A percentile compares a stretch with the other conserved stretches of the same genome.
These are phyloP conservation scores for Ichneumoninae sp. DNA, from an alignment of 2,888 invertebrate species.

Conservation along the genomic window DNA sequence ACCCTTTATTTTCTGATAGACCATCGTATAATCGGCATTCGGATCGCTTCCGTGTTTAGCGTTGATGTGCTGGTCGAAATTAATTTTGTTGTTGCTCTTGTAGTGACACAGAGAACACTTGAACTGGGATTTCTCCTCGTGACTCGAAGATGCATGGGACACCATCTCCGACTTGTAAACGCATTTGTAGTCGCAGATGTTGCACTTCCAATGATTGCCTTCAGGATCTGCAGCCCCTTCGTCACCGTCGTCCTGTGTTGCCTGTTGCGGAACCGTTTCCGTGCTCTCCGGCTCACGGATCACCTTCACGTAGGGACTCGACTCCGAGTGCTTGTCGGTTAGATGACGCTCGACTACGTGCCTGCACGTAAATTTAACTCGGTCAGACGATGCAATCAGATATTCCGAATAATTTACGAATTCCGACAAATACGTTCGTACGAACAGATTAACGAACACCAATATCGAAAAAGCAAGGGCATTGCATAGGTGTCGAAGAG, in stretches of 20 bases:
- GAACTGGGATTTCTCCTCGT: slow-evolving; percentile 89
- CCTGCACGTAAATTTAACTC: slow-evolving; percentile 72
- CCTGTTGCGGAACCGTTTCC: slow-evolving; percentile 72
- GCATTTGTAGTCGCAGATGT: slow-evolving; percentile 88
- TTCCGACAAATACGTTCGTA: background rate
- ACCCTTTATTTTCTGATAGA: slow-evolving; percentile 85
- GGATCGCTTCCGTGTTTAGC: slow-evolving; percentile 86
- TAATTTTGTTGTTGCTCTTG: slow-evolving; percentile 85
- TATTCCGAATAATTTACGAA: background rate
- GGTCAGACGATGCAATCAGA: background rate
- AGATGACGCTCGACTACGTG: slow-evolving; percentile 89
- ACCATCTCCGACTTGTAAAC: slow-evolving; percentile 87
- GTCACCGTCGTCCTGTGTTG: slow-evolving; percentile 76
- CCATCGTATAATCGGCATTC: slow-evolving; percentile 77
- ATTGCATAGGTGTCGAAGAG: slow-evolving; percentile 60
- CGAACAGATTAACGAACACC: background rate
- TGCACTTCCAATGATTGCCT: slow-evolving; percentile 89
- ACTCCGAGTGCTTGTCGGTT: slow-evolving; percentile 86
- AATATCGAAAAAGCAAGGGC: slow-evolving; percentile 3
- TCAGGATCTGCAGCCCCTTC: slow-evolving; percentile 81
- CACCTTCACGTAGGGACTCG: slow-evolving; percentile 84
- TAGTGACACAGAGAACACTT: slow-evolving; percentile 90
- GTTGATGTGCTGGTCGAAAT: slow-evolving; percentile 87
- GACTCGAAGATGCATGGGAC: slow-evolving; percentile 86
- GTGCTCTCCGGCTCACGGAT: slow-evolving; percentile 83